Conservation (phyloP, 2,113 vertebrate species). For the Mesoclemmys tuberculata region DNA sequence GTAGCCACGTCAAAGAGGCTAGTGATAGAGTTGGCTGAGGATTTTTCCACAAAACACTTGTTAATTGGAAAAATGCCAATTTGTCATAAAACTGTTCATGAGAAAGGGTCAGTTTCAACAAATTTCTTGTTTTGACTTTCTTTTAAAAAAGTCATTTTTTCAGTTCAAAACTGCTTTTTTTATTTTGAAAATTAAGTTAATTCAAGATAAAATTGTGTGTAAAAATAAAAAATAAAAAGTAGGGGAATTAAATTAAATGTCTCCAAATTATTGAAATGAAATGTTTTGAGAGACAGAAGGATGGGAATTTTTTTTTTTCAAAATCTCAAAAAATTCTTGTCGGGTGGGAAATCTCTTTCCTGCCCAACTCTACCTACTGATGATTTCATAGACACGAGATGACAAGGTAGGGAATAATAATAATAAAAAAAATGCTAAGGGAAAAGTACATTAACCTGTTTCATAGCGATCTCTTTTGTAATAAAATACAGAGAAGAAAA, state of each 20-base stretch:
- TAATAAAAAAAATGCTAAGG: neutral
- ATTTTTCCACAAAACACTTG: neutral
- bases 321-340: neutral
- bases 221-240: neutral
- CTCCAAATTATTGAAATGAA: neutral
- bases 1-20: neutral
- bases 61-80: neutral
- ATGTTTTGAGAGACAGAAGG: too few relatives aligned
- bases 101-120: too few relatives aligned
- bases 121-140: too few relatives aligned
- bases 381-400: neutral
- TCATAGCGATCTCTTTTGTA: neutral
- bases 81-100: too few relatives aligned
- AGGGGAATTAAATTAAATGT: neutral
- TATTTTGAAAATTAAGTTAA: too few relatives aligned
- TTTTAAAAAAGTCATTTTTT: too few relatives aligned
- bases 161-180: too few relatives aligned
- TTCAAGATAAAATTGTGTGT: neutral
- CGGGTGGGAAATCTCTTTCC: neutral
- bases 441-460: neutral
- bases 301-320: neutral
- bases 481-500: neutral
- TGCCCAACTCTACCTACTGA: neutral
- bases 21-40: neutral
- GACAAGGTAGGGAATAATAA: neutral